These are phyloP conservation scores for Drosophila anceps DNA, from an alignment of 2,888 invertebrate species.

Conservation along the genomic window DNA sequence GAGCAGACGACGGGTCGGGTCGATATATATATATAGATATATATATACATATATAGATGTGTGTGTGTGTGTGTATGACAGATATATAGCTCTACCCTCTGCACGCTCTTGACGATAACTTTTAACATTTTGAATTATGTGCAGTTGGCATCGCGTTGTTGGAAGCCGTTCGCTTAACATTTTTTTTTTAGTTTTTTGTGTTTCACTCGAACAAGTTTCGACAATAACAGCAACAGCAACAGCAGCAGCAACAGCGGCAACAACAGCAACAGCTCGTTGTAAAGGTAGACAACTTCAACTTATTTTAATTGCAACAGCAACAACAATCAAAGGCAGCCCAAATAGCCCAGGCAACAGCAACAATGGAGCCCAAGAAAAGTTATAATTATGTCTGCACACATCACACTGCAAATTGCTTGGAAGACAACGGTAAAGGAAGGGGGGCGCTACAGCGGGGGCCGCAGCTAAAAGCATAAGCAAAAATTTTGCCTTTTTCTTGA, in stretches of 20 bases:
- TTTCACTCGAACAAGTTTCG: conserved; percentile 65
- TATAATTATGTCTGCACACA: conserved; percentile 72
- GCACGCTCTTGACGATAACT: conserved; percentile 77
- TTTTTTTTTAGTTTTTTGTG: conserved; percentile 40
- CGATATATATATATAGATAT: neutral
- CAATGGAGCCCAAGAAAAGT: conserved; percentile 66
- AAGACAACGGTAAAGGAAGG: conserved; percentile 1
- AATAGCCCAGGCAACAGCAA: conserved; percentile 39
- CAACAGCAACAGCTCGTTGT: conserved; percentile 58
- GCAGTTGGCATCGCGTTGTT: conserved; percentile 58
- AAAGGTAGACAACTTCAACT: conserved; percentile 82
- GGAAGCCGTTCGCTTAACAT: conserved; percentile 63
- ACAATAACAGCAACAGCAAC: conserved; percentile 33
- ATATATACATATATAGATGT: neutral
- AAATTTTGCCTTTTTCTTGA: conserved; percentile 3
- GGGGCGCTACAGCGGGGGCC: no score
- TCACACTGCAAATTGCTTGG: conserved; percentile 50
- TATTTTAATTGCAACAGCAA: conserved; percentile 76
- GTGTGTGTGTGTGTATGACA: neutral
- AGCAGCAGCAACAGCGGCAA: conserved; percentile 1
- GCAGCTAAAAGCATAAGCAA: neutral
- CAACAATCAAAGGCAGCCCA: conserved; percentile 35
- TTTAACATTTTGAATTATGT: conserved; percentile 80
- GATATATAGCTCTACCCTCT: conserved; percentile 5
- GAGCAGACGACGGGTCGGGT: conserved; percentile 33